Conservation (phyloP, 2,888 invertebrate species). For the Parthenolecanium corni region DNA sequence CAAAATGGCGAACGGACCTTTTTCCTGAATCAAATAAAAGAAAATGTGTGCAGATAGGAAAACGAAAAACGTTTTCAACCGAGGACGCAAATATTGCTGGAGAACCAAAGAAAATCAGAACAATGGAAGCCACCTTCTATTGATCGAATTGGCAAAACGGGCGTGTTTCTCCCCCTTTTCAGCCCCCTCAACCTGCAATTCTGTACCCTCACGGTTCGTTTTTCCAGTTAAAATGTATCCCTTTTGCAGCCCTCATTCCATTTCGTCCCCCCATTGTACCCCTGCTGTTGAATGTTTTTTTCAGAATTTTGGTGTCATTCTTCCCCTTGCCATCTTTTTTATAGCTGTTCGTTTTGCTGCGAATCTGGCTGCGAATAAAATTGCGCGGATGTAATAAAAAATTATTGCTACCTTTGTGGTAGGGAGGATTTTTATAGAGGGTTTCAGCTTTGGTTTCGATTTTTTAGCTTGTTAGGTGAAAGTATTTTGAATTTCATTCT, state of each 20-base stretch:
- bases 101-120: slow-evolving; percentile 15
- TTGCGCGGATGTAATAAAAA: not conserved
- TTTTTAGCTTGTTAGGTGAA: not conserved
- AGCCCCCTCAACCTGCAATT: not conserved
- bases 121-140: slow-evolving; percentile 28
- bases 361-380: not conserved
- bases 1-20: too few species aligned
- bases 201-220: slow-evolving; percentile 14
- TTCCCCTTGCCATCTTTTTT: too few species aligned
- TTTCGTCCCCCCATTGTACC: too few species aligned
- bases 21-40: too few species aligned
- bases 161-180: slow-evolving; percentile 16
- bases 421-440: not conserved
- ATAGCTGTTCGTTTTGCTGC: too few species aligned
- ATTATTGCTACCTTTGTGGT: not conserved
- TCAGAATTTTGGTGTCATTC: too few species aligned
- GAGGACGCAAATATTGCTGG: slow-evolving; percentile 11
- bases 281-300: too few species aligned
- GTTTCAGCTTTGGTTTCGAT: not conserved
- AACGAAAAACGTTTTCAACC: slow-evolving; percentile 1
- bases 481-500: too few species aligned
- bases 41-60: not conserved
- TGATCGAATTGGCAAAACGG: slow-evolving; percentile 24
- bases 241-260: too few species aligned
- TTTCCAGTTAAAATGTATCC: slow-evolving; percentile 3